Evolutionary conservation across 2,113 vertebrate genomes (phyloP).

Genomic region (Ellobius talpinus): DNA sequence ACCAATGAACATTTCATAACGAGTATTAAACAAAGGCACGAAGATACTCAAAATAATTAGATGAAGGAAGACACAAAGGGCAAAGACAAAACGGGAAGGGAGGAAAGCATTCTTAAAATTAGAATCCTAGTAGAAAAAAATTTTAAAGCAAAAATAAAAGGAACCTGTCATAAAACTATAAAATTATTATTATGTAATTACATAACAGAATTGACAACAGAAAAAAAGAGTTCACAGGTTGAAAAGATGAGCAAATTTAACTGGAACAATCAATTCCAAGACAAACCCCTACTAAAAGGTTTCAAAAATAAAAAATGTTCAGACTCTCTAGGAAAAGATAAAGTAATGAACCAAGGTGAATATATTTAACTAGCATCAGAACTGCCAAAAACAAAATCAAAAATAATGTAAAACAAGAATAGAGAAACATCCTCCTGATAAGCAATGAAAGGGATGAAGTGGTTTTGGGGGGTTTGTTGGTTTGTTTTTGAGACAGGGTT

Average conservation of each 20-base stretch:
- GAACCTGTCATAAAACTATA: not conserved
- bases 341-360: conserved; percentile 3
- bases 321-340: not conserved
- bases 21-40: not conserved
- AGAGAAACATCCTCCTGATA: not conserved
- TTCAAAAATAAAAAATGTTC: conserved; percentile 11
- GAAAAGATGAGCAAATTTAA: not conserved
- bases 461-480: too few species aligned
- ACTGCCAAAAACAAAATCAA: conserved; percentile 3
- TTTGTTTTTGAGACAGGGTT: too few species aligned
- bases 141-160: not conserved
- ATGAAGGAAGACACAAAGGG: not conserved
- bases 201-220: not conserved
- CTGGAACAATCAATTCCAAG: not conserved
- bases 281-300: not conserved
- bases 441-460: not conserved
- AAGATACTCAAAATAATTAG: not conserved
- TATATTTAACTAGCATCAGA: not conserved
- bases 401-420: not conserved
- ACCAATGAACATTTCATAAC: not conserved
- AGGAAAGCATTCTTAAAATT: not conserved
- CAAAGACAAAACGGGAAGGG: conserved; percentile 27
- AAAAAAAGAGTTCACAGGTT: not conserved
- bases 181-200: not conserved
- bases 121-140: not conserved